These are phyloP conservation scores for Phoeniculus purpureus DNA, from an alignment of 2,797 vertebrate genomes.

Conservation along the genomic window DNA sequence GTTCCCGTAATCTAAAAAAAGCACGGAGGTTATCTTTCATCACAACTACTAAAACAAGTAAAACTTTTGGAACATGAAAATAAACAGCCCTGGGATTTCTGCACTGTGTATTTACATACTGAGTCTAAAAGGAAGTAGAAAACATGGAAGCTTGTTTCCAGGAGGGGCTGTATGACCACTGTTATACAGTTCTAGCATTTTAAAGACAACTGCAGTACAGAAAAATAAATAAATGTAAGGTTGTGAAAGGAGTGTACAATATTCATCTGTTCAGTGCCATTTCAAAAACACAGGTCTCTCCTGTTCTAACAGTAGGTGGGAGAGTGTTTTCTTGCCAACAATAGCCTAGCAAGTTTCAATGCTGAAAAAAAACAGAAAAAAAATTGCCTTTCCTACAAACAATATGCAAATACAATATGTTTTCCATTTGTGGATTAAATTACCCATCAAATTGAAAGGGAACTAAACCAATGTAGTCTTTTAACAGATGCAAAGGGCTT, in stretches of 20 bases:
- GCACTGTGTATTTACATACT: neutral
- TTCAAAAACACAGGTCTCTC: neutral
- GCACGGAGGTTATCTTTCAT: neutral
- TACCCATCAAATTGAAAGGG: neutral
- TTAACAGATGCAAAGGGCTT: slow-evolving; percentile 18
- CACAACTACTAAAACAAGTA: neutral
- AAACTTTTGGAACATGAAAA: neutral
- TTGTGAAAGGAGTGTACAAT: neutral
- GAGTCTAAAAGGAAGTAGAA: neutral
- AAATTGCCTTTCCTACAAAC: neutral
- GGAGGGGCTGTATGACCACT: neutral
- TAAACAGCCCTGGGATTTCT: neutral
- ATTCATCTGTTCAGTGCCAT: neutral
- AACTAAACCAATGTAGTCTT: neutral
- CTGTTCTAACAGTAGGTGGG: neutral
- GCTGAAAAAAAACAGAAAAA: neutral
- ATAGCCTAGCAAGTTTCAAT: neutral
- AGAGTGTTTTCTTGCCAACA: neutral
- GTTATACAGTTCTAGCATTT: neutral
- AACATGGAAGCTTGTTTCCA: neutral
- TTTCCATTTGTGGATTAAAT: neutral
- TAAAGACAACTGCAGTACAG: neutral
- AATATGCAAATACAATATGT: neutral
- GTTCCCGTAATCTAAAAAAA: neutral
- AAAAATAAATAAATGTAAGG: neutral